Evolutionary conservation across 2,888 invertebrate genomes (phyloP).

Genomic region (Sussaba pulchella): DNA sequence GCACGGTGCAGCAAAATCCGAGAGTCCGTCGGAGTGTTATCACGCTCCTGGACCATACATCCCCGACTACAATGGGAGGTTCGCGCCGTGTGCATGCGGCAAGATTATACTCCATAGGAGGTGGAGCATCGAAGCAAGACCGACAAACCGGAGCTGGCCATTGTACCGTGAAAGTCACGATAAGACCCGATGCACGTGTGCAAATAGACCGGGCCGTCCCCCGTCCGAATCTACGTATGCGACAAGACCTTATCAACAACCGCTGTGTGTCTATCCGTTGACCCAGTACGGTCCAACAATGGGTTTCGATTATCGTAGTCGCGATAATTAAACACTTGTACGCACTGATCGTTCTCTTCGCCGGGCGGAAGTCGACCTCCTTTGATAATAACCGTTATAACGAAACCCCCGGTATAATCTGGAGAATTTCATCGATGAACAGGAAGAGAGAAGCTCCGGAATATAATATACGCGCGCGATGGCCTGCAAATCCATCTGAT

Average conservation of each 20-base stretch:
- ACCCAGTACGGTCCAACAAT: conserved; percentile 19
- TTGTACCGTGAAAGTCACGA: conserved; percentile 66
- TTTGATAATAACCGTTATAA: no score
- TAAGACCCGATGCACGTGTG: conserved; percentile 63
- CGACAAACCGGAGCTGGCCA: conserved; percentile 54
- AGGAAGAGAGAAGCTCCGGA: no score
- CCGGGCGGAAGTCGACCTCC: background rate
- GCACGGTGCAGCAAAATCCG: conserved; percentile 29
- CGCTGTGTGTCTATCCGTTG: conserved; percentile 17
- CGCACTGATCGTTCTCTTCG: background rate
- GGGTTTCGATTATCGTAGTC: background rate
- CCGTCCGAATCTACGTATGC: conserved; percentile 28
- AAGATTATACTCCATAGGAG: conserved; percentile 39
- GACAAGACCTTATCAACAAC: conserved; percentile 17
- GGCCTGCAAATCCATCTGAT: no score
- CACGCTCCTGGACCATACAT: conserved; percentile 57
- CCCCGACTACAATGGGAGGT: conserved; percentile 66
- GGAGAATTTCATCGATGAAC: no score
- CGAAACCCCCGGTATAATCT: no score
- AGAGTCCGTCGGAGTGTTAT: conserved; percentile 37
- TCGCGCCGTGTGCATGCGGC: conserved; percentile 16
- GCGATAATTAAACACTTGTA: conserved; percentile 25
- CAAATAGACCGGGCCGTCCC: conserved; percentile 57
- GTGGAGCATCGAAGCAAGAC: conserved; percentile 39
- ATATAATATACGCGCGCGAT: no score